Conservation (phyloP, 1,140 invertebrate species). For the Drosophila busckii region DNA sequence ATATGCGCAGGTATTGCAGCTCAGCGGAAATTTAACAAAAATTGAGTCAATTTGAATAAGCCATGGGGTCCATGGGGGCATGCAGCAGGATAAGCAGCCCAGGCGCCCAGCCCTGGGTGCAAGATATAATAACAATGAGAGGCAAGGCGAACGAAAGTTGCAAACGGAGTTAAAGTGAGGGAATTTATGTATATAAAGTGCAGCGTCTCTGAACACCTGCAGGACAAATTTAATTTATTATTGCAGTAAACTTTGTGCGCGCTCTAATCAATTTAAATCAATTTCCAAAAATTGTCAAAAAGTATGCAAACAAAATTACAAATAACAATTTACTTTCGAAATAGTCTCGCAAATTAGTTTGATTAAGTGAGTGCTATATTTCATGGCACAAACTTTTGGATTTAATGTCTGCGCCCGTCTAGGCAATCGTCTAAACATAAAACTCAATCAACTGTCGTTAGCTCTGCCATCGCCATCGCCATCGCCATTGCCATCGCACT, state of each 20-base stretch:
- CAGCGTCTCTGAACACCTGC: too few relatives aligned
- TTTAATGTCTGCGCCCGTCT: slow-evolving; percentile 5
- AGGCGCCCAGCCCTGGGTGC: slow-evolving; percentile 8
- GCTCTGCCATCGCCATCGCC: background rate
- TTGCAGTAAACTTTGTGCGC: too few relatives aligned
- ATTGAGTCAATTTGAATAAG: slow-evolving; percentile 75
- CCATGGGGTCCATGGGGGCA: slow-evolving; percentile 26
- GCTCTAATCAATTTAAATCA: background rate
- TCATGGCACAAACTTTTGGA: slow-evolving; percentile 1
- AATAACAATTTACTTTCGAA: background rate
- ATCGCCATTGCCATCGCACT: background rate
- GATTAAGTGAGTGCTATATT: slow-evolving; percentile 14
- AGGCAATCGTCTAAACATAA: slow-evolving; percentile 14
- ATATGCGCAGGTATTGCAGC: slow-evolving; percentile 29
- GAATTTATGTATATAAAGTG: slow-evolving; percentile 38
- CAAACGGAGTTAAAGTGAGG: slow-evolving; percentile 9
- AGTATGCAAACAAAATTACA: background rate
- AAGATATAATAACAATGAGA: slow-evolving; percentile 33
- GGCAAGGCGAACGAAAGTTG: slow-evolving; percentile 9
- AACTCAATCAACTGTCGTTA: slow-evolving; percentile 38
- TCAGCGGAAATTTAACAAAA: slow-evolving; percentile 73
- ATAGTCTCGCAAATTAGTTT: slow-evolving; percentile 3
- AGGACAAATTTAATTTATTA: too few relatives aligned
- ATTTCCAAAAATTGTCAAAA: slow-evolving; percentile 1
- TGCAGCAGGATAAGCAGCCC: slow-evolving; percentile 21